phyloP scores from a whole-genome alignment of 2,113 vertebrate genomes.

The Bagarius yarrelli region DNA sequence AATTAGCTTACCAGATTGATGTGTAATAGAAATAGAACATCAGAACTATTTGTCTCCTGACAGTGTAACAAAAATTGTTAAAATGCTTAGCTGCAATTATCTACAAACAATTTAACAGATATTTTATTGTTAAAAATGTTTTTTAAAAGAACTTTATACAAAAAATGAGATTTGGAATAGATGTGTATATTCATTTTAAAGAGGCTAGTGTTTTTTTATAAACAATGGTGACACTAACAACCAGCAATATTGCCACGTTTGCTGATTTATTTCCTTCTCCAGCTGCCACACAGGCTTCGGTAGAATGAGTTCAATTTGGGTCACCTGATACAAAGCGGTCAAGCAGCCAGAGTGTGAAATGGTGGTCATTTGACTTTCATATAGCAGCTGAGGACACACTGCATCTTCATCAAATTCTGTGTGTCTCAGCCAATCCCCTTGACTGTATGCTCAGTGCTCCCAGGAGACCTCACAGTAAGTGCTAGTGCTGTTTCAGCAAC shows the following conservation, averaged over 20 bases:
- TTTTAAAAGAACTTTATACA: not conserved
- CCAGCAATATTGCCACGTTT: conserved; percentile 13
- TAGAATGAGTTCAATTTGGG: conserved; percentile 21
- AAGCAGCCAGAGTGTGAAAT: conserved; percentile 4
- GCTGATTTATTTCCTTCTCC: conserved; percentile 29
- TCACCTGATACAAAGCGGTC: conserved; percentile 13
- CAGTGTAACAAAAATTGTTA: not conserved
- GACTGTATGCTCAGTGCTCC: not conserved
- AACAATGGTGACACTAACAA: conserved; percentile 14
- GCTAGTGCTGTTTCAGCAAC: conserved; percentile 22
- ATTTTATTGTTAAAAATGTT: not conserved
- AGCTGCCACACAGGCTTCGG: not conserved
- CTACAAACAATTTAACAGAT: not conserved
- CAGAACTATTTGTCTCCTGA: conserved; percentile 29
- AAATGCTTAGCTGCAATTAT: not conserved
- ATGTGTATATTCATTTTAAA: conserved; percentile 25
- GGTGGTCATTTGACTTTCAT: conserved; percentile 39
- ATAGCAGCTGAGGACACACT: conserved; percentile 35
- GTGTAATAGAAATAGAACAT: conserved; percentile 14
- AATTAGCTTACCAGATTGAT: conserved; percentile 35
- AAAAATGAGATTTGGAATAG: not conserved
- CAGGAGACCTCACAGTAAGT: conserved; percentile 16
- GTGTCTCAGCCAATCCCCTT: conserved; percentile 50
- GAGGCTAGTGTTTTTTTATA: not conserved
- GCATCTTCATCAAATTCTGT: conserved; percentile 31